A percentile compares a stretch with the other conserved stretches of the same genome.
These are phyloP conservation scores for Tragelaphus scriptus DNA, from an alignment of 2,113 vertebrate species.

Conservation along the genomic window DNA sequence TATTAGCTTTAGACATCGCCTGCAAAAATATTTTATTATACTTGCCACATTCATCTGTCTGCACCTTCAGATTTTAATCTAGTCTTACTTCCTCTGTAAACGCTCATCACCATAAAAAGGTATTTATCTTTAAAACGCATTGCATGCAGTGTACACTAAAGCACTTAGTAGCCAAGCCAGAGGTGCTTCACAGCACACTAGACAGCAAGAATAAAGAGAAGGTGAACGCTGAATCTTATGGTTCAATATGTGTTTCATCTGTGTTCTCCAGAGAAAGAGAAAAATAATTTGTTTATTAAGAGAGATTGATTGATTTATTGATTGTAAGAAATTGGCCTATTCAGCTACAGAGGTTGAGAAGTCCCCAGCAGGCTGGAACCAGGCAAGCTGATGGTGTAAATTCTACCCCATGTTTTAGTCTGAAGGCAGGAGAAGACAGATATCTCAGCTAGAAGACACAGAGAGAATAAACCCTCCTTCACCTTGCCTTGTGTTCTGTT, in stretches of 20 bases:
- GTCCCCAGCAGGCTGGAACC: not conserved
- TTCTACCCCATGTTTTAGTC: not conserved
- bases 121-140: not conserved
- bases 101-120: not conserved
- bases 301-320: not conserved
- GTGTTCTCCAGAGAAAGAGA: not conserved
- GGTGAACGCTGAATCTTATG: not conserved
- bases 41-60: not conserved
- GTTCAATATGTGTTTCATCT: not conserved
- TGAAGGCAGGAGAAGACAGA: not conserved
- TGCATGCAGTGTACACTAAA: not conserved
- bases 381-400: not conserved
- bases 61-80: not conserved
- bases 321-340: not conserved
- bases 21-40: not conserved
- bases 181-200: fast-evolving
- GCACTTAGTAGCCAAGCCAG: not conserved
- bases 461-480: not conserved
- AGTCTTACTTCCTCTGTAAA: not conserved
- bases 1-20: not conserved
- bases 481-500: not conserved
- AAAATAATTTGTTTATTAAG: not conserved
- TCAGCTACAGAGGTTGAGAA: not conserved
- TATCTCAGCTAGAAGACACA: not conserved
- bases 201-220: not conserved